Evolutionary conservation across 1,140 invertebrate species (phyloP).

Genomic region (Musca domestica): DNA sequence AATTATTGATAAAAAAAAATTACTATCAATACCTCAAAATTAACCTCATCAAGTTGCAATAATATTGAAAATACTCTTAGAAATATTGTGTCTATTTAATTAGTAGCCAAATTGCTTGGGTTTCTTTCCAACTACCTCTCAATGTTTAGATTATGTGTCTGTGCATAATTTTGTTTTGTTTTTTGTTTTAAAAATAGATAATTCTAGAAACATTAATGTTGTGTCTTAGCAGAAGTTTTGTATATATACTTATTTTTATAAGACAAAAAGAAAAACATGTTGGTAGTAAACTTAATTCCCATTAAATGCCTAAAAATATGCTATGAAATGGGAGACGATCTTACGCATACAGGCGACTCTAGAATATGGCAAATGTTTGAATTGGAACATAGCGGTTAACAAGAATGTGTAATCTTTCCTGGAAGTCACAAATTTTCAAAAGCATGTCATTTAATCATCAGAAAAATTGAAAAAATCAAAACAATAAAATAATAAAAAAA

Average conservation of each 20-base stretch:
- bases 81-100: background rate
- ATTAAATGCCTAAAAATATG: too few species aligned
- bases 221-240: conserved; percentile 2
- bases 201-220: conserved; percentile 5
- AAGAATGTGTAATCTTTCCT: too few species aligned
- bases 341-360: too few species aligned
- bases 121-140: conserved; percentile 16
- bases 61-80: background rate
- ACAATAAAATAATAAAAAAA: too few species aligned
- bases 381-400: too few species aligned
- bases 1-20: background rate
- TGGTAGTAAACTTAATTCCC: background rate
- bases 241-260: background rate
- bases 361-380: too few species aligned
- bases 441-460: too few species aligned
- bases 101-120: background rate
- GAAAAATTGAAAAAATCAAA: too few species aligned
- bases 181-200: background rate
- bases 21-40: background rate
- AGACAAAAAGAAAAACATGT: too few species aligned
- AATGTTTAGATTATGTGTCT: background rate
- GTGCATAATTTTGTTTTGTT: background rate
- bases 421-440: too few species aligned
- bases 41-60: conserved; percentile 11
- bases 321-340: too few species aligned